Conservation (phyloP, 2,113 vertebrate genomes). For the Origma solitaria region DNA sequence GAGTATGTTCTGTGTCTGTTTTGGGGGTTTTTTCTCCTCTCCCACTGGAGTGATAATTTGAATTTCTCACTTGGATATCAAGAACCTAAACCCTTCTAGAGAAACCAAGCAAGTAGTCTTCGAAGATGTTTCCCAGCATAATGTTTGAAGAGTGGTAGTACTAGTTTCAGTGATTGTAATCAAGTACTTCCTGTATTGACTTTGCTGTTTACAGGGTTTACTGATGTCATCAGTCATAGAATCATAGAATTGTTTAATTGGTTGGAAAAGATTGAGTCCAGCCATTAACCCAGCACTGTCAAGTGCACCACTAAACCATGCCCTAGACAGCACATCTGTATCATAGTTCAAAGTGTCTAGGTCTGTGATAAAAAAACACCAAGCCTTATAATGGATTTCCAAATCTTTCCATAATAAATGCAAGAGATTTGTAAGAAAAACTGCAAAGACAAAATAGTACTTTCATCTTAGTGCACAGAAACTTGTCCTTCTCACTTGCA, state of each 20-base stretch:
- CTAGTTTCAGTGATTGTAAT: background rate
- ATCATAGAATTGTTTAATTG: background rate
- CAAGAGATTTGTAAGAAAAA: background rate
- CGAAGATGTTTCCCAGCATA: background rate
- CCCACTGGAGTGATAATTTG: background rate
- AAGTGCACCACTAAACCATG: background rate
- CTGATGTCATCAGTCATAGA: background rate
- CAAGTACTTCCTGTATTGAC: background rate
- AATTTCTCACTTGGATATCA: background rate
- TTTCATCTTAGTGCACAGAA: background rate
- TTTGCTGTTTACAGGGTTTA: background rate
- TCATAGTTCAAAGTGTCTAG: background rate
- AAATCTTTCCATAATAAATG: background rate
- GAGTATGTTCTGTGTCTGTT: background rate
- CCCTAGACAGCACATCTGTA: background rate
- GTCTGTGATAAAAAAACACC: background rate
- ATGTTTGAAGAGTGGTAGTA: background rate
- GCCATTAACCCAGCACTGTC: background rate
- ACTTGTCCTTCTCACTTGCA: background rate
- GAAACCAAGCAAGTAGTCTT: background rate
- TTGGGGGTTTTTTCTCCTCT: accelerated
- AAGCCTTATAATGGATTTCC: background rate
- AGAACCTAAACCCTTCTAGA: background rate
- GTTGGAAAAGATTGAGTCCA: background rate
- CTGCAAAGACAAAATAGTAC: background rate